Evolutionary conservation across 2,113 vertebrate genomes (phyloP), one percentile per base, ranked within the genome.

Genomic region (Myxocyprinus asiaticus): DNA sequence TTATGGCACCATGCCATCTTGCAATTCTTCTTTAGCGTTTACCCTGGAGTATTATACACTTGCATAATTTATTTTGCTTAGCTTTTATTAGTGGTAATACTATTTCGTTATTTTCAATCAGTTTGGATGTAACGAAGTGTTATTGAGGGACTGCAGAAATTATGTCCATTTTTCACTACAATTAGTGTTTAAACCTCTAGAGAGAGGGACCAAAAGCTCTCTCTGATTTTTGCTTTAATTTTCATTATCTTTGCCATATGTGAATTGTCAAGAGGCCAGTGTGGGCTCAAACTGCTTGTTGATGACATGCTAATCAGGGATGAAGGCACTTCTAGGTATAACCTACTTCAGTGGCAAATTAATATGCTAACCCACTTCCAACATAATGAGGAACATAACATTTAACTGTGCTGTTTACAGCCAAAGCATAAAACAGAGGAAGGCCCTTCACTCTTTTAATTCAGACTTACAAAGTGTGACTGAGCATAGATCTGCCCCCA

Each of bases 361-460:
- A 91, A 90, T 89, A 87, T 84, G 83, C 79, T 85, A 91, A 88
- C 83, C 85, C 78, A 83, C 84, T 88, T 87, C 86, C 81, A 80
- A 79, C 75, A 70, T 87, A 85, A 85, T 73, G 56, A 88, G 82
- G 80, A 90, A 86, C 86, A 84, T 81, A 90, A 84, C 88, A 87
- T 90, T 92, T 90, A 90, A 90, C 87, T 78, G 77, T 84, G 86
- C 81, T 86, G 88, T 90, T 92, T 83, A 82, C 85, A 88, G 89
- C 88, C 87, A 87, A 86, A 83, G 78, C 78, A 73, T 87, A 75
- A 79, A 84, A 84, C 86, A 80, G 81, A 81, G 77, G 80, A 77
- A 86, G 87, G 63, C 89, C 85, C 83, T 86, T 74, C 63, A 84
- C 82, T 87, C 86, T 88, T 90, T 88, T 83, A 87, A 89, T 90